A percentile compares a stretch with the other conserved stretches of the same genome.
Evolutionary conservation across 2,888 invertebrate species (phyloP).

Genomic region (Ethmia dodecea): DNA sequence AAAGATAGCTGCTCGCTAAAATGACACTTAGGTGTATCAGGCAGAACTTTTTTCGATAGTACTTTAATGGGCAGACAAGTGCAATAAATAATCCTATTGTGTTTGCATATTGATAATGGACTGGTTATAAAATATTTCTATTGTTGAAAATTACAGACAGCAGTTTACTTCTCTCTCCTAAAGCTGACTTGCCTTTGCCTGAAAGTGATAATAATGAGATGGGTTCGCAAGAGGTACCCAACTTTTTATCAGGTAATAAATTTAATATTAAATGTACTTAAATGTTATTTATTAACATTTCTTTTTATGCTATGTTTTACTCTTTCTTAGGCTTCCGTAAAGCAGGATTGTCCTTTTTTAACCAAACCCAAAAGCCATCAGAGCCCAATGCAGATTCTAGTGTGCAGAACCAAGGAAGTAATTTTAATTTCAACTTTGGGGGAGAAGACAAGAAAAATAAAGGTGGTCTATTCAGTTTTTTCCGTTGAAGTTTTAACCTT

Average conservation of each 20-base stretch:
- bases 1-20: too few relatives aligned
- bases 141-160: conserved; percentile 40
- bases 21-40: too few relatives aligned
- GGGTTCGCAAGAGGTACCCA: conserved; percentile 51
- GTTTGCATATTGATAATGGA: too few relatives aligned
- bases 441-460: conserved; percentile 50
- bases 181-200: conserved; percentile 42
- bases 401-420: conserved; percentile 29
- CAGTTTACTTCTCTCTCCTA: conserved; percentile 58
- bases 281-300: not conserved
- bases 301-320: not conserved
- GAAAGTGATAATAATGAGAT: conserved; percentile 30
- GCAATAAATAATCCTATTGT: too few relatives aligned
- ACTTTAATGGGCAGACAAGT: too few relatives aligned
- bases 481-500: too few relatives aligned
- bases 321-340: conserved; percentile 46
- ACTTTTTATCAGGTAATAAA: conserved; percentile 56
- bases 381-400: conserved; percentile 32
- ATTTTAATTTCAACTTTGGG: conserved; percentile 60
- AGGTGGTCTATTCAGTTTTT: conserved; percentile 60
- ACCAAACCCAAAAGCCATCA: conserved; percentile 23
- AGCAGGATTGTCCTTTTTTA: conserved; percentile 55
- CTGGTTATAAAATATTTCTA: not conserved
- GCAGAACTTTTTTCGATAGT: too few relatives aligned
- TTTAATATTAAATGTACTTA: too few relatives aligned